Conservation (phyloP, 2,797 vertebrate genomes). For the Pantherophis alleghaniensis region DNA sequence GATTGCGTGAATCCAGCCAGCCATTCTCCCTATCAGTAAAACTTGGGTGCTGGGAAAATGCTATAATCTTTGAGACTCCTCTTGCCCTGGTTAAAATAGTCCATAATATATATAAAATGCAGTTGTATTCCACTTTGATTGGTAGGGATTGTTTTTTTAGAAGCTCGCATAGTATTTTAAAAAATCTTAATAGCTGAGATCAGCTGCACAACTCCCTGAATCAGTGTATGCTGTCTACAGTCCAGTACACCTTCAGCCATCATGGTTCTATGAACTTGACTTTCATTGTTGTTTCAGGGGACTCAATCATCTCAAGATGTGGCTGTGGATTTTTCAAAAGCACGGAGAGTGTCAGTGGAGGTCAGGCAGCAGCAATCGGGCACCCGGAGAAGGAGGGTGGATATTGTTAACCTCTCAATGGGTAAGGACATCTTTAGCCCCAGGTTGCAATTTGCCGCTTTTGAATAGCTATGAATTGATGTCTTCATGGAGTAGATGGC, state of each 20-base stretch:
- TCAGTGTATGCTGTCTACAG: not conserved
- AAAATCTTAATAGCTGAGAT: not conserved
- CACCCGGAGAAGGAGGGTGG: not conserved
- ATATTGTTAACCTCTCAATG: not conserved
- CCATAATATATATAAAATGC: not conserved
- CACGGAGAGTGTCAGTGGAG: not conserved
- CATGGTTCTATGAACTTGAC: not conserved
- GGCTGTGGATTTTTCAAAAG: slow-evolving; percentile 29
- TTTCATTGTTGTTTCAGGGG: slow-evolving; percentile 10
- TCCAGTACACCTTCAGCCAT: not conserved
- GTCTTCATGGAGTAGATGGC: not conserved
- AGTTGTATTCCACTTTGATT: not conserved
- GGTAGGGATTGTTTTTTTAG: not conserved
- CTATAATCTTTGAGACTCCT: not conserved
- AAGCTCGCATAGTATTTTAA: not conserved
- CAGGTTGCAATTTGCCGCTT: not conserved
- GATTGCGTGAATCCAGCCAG: not conserved
- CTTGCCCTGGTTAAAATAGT: not conserved
- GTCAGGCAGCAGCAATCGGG: not conserved
- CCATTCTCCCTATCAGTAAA: not conserved
- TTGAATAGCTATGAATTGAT: not conserved
- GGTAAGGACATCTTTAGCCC: slow-evolving; percentile 4
- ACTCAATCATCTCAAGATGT: not conserved
- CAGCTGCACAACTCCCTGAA: not conserved
- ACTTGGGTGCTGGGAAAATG: not conserved